A percentile compares a stretch with the other conserved stretches of the same genome.
phyloP scores from a whole-genome alignment of 2,888 invertebrate genomes.

The Calliphora vomitoria region DNA sequence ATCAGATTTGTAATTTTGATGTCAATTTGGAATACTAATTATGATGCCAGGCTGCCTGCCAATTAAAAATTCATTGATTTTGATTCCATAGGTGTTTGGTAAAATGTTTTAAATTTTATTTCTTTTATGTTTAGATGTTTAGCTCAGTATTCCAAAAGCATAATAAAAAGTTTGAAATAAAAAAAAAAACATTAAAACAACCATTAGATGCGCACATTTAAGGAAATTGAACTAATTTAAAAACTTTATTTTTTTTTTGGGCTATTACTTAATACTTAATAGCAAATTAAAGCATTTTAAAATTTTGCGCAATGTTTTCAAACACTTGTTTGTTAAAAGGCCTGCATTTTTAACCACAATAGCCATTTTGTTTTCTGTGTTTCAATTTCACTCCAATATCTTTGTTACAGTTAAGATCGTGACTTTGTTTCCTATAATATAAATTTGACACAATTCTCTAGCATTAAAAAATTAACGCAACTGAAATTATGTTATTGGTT shows the following conservation, averaged over 20 bases:
- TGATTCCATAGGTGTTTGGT: constrained; percentile 36
- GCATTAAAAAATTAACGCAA: no score
- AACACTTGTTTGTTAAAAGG: not conserved
- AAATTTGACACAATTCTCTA: no score
- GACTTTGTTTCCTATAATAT: no score
- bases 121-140: not conserved
- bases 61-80: constrained; percentile 19
- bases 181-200: not conserved
- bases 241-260: not conserved
- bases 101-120: constrained; percentile 23
- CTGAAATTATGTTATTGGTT: no score
- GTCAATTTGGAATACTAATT: constrained; percentile 43
- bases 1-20: constrained; percentile 42
- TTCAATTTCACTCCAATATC: no score
- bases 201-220: not conserved
- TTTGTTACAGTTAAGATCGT: no score
- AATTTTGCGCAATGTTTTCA: not conserved
- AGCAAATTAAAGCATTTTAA: not conserved
- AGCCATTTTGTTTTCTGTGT: no score
- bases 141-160: constrained; percentile 17
- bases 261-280: not conserved
- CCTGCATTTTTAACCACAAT: no score
- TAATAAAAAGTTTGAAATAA: not conserved
- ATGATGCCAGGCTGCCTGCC: not conserved
- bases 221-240: constrained; percentile 29